These are phyloP conservation scores for Phoebastria nigripes DNA, from an alignment of 2,797 vertebrate species.

Conservation along the genomic window DNA sequence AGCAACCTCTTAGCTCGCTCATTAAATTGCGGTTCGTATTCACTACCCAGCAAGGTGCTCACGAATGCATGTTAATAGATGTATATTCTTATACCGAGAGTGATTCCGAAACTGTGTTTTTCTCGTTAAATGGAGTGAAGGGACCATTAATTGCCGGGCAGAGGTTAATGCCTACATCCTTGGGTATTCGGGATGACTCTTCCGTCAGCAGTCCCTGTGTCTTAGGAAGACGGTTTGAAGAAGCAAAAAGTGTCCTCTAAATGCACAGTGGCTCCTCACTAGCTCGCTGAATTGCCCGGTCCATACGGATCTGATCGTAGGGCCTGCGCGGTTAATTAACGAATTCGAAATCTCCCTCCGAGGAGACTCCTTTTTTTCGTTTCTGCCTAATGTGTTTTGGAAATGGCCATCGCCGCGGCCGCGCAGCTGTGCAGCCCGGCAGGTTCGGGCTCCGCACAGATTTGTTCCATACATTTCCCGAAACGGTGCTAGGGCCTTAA, in stretches of 20 bases:
- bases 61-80: rapidly evolving
- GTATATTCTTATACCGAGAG: not conserved
- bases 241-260: not conserved
- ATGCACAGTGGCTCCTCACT: not conserved
- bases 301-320: not conserved
- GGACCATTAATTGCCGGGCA: not conserved
- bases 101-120: not conserved
- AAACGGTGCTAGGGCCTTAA: not conserved
- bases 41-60: not conserved
- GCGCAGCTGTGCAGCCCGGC: not conserved
- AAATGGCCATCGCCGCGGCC: not conserved
- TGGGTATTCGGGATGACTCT: not conserved
- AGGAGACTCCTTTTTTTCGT: not conserved
- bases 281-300: not conserved
- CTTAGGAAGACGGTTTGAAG: not conserved
- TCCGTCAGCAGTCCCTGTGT: not conserved
- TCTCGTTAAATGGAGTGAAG: not conserved
- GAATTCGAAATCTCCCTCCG: not conserved
- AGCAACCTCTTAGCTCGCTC: not conserved
- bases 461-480: not conserved
- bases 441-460: not conserved
- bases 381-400: not conserved
- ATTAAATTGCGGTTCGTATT: not conserved
- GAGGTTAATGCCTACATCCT: not conserved
- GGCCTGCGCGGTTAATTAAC: not conserved